Evolutionary conservation across 30 jellyfish, hydroid and myxozoan genomes (phyloP), one percentile per base, ranked within the genome.

Genomic region (Hydra vulgaris): DNA sequence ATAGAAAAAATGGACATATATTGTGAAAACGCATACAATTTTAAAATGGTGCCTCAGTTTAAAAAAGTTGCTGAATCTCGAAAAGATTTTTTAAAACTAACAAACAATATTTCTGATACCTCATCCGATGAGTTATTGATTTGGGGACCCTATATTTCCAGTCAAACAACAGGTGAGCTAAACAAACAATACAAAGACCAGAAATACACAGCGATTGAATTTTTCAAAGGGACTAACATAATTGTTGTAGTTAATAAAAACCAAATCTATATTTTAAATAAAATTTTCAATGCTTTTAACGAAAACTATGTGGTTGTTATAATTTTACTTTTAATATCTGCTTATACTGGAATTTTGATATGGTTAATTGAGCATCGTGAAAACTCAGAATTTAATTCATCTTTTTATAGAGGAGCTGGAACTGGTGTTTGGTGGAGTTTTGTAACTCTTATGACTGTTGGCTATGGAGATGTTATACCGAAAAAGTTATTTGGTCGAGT

Each of bases 371-470:
- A 68, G 15, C 75, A 68, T 68, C 27, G 12, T 1, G 8, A 15
- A 4, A 68, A 68, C 16, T 1, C 7, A 20, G 26, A 68, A 23
- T 68, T 68, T 16, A 68, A 68, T 68, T 1, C 7, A 20, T 68
- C 75, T 7, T 23, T 68, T 16, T n/a, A n/a, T 23, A 68, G 16
- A 23, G 75, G 75, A n/a, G 75, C 27, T 3, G 75, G 75, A 8
- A 68, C 75, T n/a, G 75, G 75, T 3, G 8, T 68, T 3, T 68
- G 75, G 75, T 68, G 75, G 75, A 68, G 75, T 23, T 20, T 68
- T 20, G 75, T 23, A n/a, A 68, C 26, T 3, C 8, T 68, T n/a
- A n/a, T 23, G 25, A 68, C 75, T 68, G 75, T 68, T 20, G 75
- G 75, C 16, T 68, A 68, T 15, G 75, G 75, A 23, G 75, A 68